These are phyloP conservation scores for Xiphorhynchus elegans DNA, from an alignment of 2,113 vertebrate species.

Conservation along the genomic window DNA sequence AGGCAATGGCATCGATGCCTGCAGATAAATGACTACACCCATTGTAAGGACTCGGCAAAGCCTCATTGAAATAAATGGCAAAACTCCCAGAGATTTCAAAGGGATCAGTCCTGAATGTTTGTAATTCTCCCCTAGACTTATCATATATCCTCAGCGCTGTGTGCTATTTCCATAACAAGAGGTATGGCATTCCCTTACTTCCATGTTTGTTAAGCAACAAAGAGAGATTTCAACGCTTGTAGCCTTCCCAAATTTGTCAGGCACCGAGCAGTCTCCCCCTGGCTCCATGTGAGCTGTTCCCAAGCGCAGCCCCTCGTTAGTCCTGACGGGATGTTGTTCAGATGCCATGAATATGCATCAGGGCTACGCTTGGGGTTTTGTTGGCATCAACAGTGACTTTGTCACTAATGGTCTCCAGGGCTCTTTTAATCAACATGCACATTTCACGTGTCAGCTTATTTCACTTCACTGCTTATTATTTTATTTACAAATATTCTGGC, in stretches of 20 bases:
- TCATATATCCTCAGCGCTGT: conserved; percentile 62
- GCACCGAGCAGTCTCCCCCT: conserved; percentile 49
- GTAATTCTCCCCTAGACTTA: conserved; percentile 65
- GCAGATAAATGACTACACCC: conserved; percentile 49
- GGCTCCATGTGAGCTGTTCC: conserved; percentile 56
- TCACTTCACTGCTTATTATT: conserved; percentile 47
- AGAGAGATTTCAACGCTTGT: conserved; percentile 61
- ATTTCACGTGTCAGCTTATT: conserved; percentile 26
- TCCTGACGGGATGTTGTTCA: not conserved
- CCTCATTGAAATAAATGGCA: conserved; percentile 66
- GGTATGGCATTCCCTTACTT: conserved; percentile 65
- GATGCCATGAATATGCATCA: conserved; percentile 69
- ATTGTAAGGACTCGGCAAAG: conserved; percentile 35
- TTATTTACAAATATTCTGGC: conserved; percentile 61
- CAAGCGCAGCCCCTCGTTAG: conserved; percentile 39
- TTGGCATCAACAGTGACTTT: conserved; percentile 62
- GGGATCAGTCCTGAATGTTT: conserved; percentile 57
- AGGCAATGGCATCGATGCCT: not conserved
- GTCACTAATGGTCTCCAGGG: conserved; percentile 48
- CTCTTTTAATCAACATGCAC: conserved; percentile 51
- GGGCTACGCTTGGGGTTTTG: conserved; percentile 44
- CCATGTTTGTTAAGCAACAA: conserved; percentile 72
- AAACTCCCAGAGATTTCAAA: conserved; percentile 72
- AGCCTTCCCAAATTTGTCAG: conserved; percentile 69
- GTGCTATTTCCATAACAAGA: conserved; percentile 68